Evolutionary conservation across 23 tunicate genomes (phyloP).

Genomic region (Corella eumyota): DNA sequence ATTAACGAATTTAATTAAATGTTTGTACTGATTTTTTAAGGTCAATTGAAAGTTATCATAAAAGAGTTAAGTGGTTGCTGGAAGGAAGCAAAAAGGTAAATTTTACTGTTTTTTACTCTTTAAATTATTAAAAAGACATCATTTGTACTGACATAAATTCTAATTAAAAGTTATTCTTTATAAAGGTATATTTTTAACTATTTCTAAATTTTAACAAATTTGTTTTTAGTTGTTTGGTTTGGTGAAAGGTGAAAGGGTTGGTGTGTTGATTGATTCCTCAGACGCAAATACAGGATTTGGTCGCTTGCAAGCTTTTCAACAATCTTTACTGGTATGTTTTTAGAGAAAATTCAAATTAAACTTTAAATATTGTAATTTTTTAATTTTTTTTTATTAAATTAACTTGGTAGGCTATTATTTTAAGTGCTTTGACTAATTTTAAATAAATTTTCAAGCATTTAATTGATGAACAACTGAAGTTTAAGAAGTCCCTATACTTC

Average conservation of each 20-base stretch:
- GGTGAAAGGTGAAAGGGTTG: slow-evolving; percentile 81
- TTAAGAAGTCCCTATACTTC: slow-evolving; percentile 61
- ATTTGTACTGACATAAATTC: no score
- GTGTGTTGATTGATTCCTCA: slow-evolving; percentile 85
- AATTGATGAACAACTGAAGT: slow-evolving; percentile 77
- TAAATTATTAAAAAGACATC: no score
- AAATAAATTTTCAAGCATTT: slow-evolving; percentile 31
- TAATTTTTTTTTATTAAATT: neutral
- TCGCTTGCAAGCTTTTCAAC: slow-evolving; percentile 64
- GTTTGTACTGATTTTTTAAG: no score
- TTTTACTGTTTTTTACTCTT: no score
- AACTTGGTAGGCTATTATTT: neutral
- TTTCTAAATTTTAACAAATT: no score
- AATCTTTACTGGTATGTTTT: slow-evolving; percentile 44
- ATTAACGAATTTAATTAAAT: no score
- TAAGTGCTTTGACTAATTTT: neutral
- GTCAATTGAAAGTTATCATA: slow-evolving; percentile 77
- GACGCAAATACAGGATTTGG: slow-evolving; percentile 95
- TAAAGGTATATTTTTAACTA: no score
- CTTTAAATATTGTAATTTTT: neutral
- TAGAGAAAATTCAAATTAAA: neutral
- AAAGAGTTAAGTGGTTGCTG: slow-evolving; percentile 77
- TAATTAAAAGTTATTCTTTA: no score
- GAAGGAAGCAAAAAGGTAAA: slow-evolving; percentile 78
- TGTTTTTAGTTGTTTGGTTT: slow-evolving; percentile 58